Base-by-base conservation (phyloP, 2,113 vertebrate genomes). In the Theristicus caerulescens region DNA sequence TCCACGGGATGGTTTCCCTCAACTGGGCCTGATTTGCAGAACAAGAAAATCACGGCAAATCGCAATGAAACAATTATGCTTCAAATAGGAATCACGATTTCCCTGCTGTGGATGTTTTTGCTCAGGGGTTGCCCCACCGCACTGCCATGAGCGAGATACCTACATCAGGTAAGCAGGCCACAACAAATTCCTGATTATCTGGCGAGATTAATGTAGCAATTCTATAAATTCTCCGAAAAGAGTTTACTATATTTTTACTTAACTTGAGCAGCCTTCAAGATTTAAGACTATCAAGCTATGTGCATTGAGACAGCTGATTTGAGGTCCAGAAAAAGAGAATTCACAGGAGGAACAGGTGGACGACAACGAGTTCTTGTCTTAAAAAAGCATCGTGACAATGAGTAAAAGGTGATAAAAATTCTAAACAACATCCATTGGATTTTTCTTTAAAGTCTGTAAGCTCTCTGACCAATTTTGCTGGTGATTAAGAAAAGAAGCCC, bases 401-500 rank as follows among this genome's bases (percentile, higher is more conserved):
- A 79, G 11, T 29, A 70, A 46, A 72, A 67, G 27, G 18, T 31
- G 57, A 47, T 36, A 77, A 76, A 79, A 92, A 54, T 26, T 15
- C 66, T 49, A 7, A 61, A 64, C 40, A 76, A 16, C 3, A 0
- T 25, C 32, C 22, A 5, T 0, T n/a, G 22, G 31, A 34, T 84
- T 85, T 87, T 76, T 84, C 80, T 84, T 44, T 38, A 1, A 66
- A 66, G 42, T 22, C 70, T 85, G 49, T 17, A 82, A 69, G 36
- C 34, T 86, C 46, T 76, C 55, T 62, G 55, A 66, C 70, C 91
- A 70, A 26, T 94, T 93, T 24, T 94, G 58, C 34, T 82, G 14
- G 38, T 42, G 81, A 93, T 87, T 88, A 95, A 93, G 77, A 93
- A 62, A 73, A 86, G 62, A 2, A 82, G 73, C 62, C 70, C 78